phyloP scores from a whole-genome alignment of 2,888 invertebrate species.

The Noctuana brunneofusca region DNA sequence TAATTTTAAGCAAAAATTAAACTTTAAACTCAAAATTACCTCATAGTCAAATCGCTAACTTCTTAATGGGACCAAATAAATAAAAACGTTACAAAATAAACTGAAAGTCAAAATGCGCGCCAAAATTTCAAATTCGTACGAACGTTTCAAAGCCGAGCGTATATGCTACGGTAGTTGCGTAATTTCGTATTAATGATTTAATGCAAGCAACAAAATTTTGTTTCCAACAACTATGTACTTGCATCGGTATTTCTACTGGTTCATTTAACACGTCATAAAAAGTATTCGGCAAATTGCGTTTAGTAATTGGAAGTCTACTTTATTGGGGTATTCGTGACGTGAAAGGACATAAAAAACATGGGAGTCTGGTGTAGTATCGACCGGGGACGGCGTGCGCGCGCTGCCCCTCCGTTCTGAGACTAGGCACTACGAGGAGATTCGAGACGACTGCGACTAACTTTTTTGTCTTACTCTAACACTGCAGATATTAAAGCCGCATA shows the following conservation, averaged over 20 bases:
- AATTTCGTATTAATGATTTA: neutral
- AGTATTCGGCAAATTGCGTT: conserved; percentile 51
- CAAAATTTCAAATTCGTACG: conserved; percentile 6
- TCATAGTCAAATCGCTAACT: no score
- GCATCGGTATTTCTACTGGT: neutral
- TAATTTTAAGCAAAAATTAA: no score
- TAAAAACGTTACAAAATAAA: no score
- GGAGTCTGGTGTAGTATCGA: conserved; percentile 79
- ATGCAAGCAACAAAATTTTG: conserved; percentile 1
- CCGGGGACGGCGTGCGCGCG: conserved; percentile 74
- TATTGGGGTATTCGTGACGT: conserved; percentile 72
- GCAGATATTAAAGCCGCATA: conserved; percentile 30
- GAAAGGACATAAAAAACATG: conserved; percentile 80
- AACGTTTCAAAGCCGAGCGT: neutral
- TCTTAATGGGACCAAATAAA: no score
- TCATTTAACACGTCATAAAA: conserved; percentile 46
- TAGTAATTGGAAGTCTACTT: conserved; percentile 69
- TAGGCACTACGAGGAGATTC: conserved; percentile 44
- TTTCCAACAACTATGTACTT: conserved; percentile 1
- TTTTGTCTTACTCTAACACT: conserved; percentile 47
- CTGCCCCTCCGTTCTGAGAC: conserved; percentile 38
- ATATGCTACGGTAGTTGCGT: neutral
- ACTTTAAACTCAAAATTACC: no score
- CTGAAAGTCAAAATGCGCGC: no score
- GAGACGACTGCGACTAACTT: conserved; percentile 46